Evolutionary conservation across 2,113 vertebrate species (phyloP).

Genomic region (Eulemur rufifrons): DNA sequence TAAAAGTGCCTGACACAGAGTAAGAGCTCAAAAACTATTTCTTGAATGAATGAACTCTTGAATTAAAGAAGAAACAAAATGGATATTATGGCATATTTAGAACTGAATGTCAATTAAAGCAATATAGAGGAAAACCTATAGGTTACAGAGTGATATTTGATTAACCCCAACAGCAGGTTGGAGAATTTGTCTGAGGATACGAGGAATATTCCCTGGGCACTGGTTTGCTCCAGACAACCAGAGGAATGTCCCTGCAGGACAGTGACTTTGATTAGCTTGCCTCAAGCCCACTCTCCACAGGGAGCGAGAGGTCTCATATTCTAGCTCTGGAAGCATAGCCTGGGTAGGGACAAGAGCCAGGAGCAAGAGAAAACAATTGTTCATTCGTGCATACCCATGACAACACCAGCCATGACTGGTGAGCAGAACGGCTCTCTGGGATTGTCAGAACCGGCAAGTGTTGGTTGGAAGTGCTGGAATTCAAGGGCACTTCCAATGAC

Average conservation of each 20-base stretch:
- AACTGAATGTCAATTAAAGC: not conserved
- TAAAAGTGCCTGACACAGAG: not conserved
- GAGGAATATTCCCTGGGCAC: not conserved
- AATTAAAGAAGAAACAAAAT: not conserved
- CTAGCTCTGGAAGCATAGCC: no score
- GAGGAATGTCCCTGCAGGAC: not conserved
- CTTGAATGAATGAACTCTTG: not conserved
- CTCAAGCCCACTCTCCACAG: not conserved
- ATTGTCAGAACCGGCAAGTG: not conserved
- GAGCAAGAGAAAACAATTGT: not conserved
- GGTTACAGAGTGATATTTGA: not conserved
- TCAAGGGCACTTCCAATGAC: not conserved
- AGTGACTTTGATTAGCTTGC: not conserved
- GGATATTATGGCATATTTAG: not conserved
- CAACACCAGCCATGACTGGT: not conserved
- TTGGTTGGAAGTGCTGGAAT: not conserved
- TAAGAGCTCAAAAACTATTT: not conserved
- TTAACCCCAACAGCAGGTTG: not conserved
- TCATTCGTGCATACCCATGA: not conserved
- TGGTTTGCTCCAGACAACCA: not conserved
- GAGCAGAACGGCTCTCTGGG: not conserved
- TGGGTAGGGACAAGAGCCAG: not conserved
- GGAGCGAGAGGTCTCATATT: not conserved
- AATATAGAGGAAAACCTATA: not conserved
- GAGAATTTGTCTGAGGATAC: not conserved